Percentiles rank a stretch among this genome's conserved stretches.
These are phyloP conservation scores for Dermatophagoides farinae DNA, from an alignment of 1,140 invertebrate species.

Conservation along the genomic window DNA sequence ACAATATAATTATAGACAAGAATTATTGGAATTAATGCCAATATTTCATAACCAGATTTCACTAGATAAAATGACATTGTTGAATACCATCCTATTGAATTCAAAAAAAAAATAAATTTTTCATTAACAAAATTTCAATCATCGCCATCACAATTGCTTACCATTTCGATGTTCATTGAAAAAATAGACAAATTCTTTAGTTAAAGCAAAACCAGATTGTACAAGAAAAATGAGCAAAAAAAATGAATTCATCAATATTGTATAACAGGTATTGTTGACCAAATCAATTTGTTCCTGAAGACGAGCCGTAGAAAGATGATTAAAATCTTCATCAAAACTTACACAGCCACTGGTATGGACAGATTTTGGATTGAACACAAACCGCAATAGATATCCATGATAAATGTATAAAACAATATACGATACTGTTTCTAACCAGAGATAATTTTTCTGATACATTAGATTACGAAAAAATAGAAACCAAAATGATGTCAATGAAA, in stretches of 20 bases:
- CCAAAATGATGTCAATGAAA: neutral
- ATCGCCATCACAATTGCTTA: neutral
- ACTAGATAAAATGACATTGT: neutral
- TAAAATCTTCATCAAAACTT: neutral
- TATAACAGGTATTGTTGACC: neutral
- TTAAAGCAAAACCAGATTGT: neutral
- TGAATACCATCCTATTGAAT: constrained; percentile 2
- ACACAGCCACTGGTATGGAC: neutral
- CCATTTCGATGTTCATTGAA: constrained; percentile 6
- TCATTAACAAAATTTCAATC: neutral
- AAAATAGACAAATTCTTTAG: neutral
- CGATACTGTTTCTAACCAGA: neutral
- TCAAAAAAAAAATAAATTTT: neutral
- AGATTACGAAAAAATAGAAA: neutral
- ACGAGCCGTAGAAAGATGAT: neutral
- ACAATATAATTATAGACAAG: neutral
- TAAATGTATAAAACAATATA: neutral
- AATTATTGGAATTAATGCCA: neutral
- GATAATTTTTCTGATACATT: neutral
- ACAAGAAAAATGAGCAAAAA: neutral
- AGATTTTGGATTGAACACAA: neutral
- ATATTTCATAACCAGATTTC: neutral
- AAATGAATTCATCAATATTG: neutral
- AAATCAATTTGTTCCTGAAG: neutral
- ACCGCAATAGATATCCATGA: neutral